A percentile compares a stretch with the other conserved stretches of the same genome.
Evolutionary conservation across 2,888 invertebrate genomes (phyloP).

Genomic region (Bimastos eiseni): DNA sequence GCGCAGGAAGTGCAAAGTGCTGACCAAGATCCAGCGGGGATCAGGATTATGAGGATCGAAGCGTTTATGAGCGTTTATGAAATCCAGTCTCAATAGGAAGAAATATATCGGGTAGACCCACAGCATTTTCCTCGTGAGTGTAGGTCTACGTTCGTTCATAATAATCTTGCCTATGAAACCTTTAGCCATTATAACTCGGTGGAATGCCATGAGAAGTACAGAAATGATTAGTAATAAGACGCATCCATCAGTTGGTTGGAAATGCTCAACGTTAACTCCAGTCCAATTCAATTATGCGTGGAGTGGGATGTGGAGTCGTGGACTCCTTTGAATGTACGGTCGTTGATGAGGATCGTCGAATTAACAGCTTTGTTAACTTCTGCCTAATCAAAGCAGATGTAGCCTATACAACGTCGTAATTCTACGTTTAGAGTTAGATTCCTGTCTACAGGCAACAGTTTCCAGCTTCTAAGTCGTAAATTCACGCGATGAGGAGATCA

Average conservation of each 20-base stretch:
- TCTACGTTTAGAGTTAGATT: background rate
- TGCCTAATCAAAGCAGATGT: too few relatives aligned
- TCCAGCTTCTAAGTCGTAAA: background rate
- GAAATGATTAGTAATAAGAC: background rate
- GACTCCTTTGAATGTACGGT: too few relatives aligned
- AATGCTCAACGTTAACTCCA: background rate
- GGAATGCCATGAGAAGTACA: background rate
- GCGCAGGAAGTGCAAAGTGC: constrained; percentile 10
- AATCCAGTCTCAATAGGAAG: too few relatives aligned
- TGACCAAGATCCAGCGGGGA: background rate
- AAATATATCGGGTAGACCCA: background rate
- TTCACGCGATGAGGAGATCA: background rate
- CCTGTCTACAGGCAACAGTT: background rate
- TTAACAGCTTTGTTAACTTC: too few relatives aligned
- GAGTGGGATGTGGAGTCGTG: too few relatives aligned
- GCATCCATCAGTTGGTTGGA: background rate
- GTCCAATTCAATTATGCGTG: background rate
- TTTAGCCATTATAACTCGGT: background rate
- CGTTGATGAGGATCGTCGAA: too few relatives aligned
- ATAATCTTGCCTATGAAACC: background rate
- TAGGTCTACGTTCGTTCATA: background rate
- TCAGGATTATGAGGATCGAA: background rate
- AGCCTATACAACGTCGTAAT: too few relatives aligned
- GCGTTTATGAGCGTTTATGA: background rate
- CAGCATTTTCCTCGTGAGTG: background rate